These are phyloP conservation scores for Thamnaconus septentrionalis DNA, from an alignment of 2,113 vertebrate genomes.

Conservation along the genomic window DNA sequence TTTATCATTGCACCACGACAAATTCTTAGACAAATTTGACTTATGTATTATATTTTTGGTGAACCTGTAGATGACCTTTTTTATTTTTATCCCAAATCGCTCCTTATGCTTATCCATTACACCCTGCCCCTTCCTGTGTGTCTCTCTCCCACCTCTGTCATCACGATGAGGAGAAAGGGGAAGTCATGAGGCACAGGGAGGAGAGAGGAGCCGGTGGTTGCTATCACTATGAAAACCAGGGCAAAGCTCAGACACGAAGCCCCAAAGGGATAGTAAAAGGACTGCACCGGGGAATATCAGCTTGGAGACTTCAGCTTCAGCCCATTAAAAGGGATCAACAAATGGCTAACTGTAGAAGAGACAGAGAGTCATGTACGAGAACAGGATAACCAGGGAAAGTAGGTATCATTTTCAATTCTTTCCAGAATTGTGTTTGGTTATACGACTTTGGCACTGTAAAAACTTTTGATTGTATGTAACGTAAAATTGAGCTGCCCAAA, in stretches of 20 bases:
- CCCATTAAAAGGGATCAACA: constrained; percentile 63
- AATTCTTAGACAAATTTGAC: too few relatives aligned
- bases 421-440: neutral
- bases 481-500: too few relatives aligned
- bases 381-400: constrained; percentile 40
- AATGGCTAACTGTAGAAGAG: constrained; percentile 46
- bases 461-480: too few relatives aligned
- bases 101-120: constrained; percentile 56
- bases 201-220: constrained; percentile 70
- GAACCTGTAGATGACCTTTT: too few relatives aligned
- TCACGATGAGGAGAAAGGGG: constrained; percentile 47
- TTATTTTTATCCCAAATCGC: constrained; percentile 28
- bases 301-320: constrained; percentile 51
- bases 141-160: constrained; percentile 53
- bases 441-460: too few relatives aligned
- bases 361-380: constrained; percentile 27
- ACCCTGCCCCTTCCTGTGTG: constrained; percentile 40
- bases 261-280: constrained; percentile 53
- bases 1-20: too few relatives aligned
- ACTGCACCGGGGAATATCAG: constrained; percentile 54
- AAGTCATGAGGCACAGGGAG: constrained; percentile 73
- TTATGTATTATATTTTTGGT: too few relatives aligned
- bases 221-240: constrained; percentile 62
- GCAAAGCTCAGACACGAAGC: constrained; percentile 57
- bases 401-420: constrained; percentile 26